These are phyloP conservation scores for Heterotilapia buettikoferi DNA, from an alignment of 2,113 vertebrate species.

Conservation along the genomic window DNA sequence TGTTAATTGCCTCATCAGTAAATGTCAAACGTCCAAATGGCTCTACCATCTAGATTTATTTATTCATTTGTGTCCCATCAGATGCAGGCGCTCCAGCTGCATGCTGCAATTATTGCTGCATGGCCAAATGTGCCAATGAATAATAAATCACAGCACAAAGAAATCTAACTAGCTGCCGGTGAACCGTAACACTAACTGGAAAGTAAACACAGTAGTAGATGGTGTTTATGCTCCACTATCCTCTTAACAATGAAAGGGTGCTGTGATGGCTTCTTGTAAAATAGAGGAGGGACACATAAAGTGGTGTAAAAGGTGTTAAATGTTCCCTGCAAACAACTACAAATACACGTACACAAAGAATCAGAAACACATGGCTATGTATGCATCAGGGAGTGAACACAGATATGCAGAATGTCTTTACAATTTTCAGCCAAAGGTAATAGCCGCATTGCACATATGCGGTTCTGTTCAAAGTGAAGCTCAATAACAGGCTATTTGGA, in stretches of 20 bases:
- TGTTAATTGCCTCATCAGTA: constrained; percentile 72
- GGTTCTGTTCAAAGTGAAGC: constrained; percentile 18
- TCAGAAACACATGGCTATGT: background rate
- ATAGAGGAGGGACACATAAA: background rate
- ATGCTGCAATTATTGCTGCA: constrained; percentile 55
- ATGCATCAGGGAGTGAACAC: background rate
- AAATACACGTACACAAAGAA: background rate
- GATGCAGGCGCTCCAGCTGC: constrained; percentile 43
- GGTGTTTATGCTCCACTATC: background rate
- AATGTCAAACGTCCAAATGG: constrained; percentile 67
- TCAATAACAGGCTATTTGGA: constrained; percentile 8
- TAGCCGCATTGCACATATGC: background rate
- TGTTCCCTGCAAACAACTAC: background rate
- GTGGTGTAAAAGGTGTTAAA: background rate
- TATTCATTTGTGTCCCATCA: constrained; percentile 60
- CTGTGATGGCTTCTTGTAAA: background rate
- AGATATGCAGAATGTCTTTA: background rate
- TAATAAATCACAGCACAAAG: constrained; percentile 63
- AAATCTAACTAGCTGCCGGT: constrained; percentile 20
- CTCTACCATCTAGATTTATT: constrained; percentile 55
- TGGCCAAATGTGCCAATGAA: constrained; percentile 46
- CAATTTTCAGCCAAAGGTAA: background rate
- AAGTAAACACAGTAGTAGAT: background rate
- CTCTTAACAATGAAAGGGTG: background rate
- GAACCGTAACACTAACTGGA: constrained; percentile 3